Base-by-base conservation (phyloP, 2,113 vertebrate species). In the Syngnathus floridae region DNA sequence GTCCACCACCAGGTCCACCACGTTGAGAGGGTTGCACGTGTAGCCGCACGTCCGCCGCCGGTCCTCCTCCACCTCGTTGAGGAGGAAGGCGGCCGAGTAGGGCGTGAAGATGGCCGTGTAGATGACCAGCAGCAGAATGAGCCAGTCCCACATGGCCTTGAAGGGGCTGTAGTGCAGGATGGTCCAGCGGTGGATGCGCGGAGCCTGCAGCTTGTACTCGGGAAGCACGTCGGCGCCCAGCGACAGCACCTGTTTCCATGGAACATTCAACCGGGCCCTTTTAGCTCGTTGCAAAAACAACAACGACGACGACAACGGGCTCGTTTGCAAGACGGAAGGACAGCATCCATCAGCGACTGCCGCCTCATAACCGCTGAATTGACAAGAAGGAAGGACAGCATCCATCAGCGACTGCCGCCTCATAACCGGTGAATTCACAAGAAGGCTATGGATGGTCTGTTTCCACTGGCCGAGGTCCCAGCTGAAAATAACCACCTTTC, bases 131-230 rank as follows among this genome's bases (percentile, higher is more conserved):
- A 99, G 92, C 31, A 99, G 90, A 85, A 99, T 98, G 61, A 99
- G 86, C 97, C 97, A 99, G 90, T 99, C 97, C 97, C 97, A 99
- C 59, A 98, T 93, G 0, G 97, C 96, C 88, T 99, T 99, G 91
- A 99, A 98, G 57, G 97, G 97, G 82, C 96, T 99, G 86, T 99
- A 98, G 90, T 99, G 96, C 60, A 99, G 90, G 88, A 99, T 94
- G 82, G 95, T 99, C 90, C 95, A 97, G 62, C 91, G 93, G 88
- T 99, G 96, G 83, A 98, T 94, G 46, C 94, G 94, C 0, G 97
- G 96, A 0, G 94, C 94, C 87, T 99, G 97, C 63, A 99, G 92
- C 82, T 99, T 96, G 85, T 99, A 99, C 80, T 99, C 97, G 0
- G 96, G 97, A 26, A 99, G 93, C 49, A 99, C 97, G 0, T 99